Base-by-base conservation (phyloP, 2,113 vertebrate species). In the Brachionichthys hirsutus region DNA sequence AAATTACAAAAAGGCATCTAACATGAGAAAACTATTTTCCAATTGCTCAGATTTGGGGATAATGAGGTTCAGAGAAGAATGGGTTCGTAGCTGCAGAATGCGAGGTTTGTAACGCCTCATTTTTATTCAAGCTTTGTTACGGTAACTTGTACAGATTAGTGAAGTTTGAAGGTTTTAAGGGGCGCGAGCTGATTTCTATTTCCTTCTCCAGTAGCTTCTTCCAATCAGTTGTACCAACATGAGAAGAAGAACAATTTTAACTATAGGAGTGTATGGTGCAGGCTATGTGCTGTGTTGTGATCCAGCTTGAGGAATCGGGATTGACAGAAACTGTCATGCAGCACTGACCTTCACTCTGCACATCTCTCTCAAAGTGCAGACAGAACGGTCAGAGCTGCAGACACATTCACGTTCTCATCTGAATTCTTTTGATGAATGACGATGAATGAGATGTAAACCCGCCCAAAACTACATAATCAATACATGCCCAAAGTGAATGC, bases 291-390 rank as follows among this genome's bases (percentile, higher is more conserved):
- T 40, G 55, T 58, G 55, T 62, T 54, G 57, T 51, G 63, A 70
- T 72, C 67, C 46, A 60, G 72, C 78, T 57, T 9, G 59, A 59
- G 49, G 53, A 70, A 61, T 73, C 60, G 63, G 61, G 66, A 71
- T 65, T 85, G 76, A 77, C 76, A 85, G 72, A 65, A 34, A 48
- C 74, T 66, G 69, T 78, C 67, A 62, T 78, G 58, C 56, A 63
- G 52, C 64, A 44, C 49, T 17, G 36, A 78, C 75, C 60, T 56
- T 79, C 68, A 78, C 64, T 58, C 41, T 55, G 48, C 18, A 50
- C 67, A 49, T 75, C 41, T 44, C 63, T 71, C 67, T 53, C 19
- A 48, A 71, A 50, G 16, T 43, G 46, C 24, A 18, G 54, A 18
- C 60, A 52, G 36, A 71, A 57, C 51, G 48, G 55, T 30, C 24